Percentiles rank a stretch among this genome's conserved stretches.
Evolutionary conservation across 1,140 invertebrate species (phyloP).

Genomic region (Bombus vancouverensis): DNA sequence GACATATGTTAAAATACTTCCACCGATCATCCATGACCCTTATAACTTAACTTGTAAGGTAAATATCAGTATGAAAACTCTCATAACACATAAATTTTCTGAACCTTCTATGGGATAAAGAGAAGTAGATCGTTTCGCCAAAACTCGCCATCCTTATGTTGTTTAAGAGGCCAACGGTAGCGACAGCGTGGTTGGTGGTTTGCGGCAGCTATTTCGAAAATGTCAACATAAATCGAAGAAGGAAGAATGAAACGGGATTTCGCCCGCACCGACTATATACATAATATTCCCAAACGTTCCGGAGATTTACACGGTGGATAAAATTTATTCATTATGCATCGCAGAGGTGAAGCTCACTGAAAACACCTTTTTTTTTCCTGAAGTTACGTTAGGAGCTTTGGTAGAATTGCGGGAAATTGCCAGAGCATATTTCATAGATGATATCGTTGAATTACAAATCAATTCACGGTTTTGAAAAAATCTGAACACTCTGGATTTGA

Average conservation of each 20-base stretch:
- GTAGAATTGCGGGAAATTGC: neutral
- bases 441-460: neutral
- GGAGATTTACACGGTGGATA: neutral
- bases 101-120: neutral
- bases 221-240: neutral
- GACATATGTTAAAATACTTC: too few relatives aligned
- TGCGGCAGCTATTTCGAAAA: conserved; percentile 8
- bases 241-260: neutral
- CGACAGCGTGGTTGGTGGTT: neutral
- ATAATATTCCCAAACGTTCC: neutral
- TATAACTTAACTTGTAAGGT: neutral
- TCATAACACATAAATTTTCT: neutral
- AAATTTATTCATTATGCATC: conserved; percentile 6
- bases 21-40: too few relatives aligned
- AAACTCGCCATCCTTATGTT: neutral
- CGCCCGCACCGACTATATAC: neutral
- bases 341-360: neutral
- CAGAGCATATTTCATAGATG: neutral
- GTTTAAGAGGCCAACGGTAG: neutral
- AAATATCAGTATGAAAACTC: neutral
- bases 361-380: neutral
- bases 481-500: too few relatives aligned
- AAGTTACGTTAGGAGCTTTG: neutral
- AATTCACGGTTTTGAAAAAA: neutral
- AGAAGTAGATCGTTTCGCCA: neutral